phyloP scores from a whole-genome alignment of 1,140 invertebrate species.

The Brachionus paranguensis region DNA sequence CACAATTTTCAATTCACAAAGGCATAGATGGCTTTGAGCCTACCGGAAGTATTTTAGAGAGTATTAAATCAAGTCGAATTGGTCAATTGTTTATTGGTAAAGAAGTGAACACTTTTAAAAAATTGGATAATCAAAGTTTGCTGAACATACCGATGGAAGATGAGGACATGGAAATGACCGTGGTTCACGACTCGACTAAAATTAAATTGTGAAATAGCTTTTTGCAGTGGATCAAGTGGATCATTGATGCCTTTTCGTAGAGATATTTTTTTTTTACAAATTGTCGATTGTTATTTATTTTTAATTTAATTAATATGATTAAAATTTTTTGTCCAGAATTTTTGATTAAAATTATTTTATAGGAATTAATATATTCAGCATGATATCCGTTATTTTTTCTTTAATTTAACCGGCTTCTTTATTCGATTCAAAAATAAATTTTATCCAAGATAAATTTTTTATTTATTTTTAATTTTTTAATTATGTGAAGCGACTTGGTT shows the following conservation, averaged over 20 bases:
- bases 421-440: not conserved
- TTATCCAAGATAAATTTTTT: not conserved
- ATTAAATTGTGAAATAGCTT: not conserved
- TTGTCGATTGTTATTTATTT: not conserved
- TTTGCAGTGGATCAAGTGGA: not conserved
- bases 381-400: not conserved
- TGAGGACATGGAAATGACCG: constrained; percentile 36
- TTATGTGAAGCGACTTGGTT: too few species aligned
- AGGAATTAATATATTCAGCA: not conserved
- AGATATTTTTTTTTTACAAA: not conserved
- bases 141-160: constrained; percentile 16
- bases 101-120: not conserved
- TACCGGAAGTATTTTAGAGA: constrained; percentile 10
- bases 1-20: constrained; percentile 23
- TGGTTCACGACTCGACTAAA: constrained; percentile 5
- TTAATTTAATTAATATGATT: not conserved
- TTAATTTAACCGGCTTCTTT: not conserved
- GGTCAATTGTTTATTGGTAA: constrained; percentile 22
- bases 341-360: not conserved
- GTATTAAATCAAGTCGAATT: constrained; percentile 24
- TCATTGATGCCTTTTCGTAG: not conserved
- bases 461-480: too few species aligned
- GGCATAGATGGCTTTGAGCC: constrained; percentile 36
- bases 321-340: not conserved
- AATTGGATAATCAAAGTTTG: constrained; percentile 19